Evolutionary conservation across 2,888 invertebrate genomes (phyloP), one percentile per base, ranked within the genome.

Genomic region (Yponomeuta evonymella): DNA sequence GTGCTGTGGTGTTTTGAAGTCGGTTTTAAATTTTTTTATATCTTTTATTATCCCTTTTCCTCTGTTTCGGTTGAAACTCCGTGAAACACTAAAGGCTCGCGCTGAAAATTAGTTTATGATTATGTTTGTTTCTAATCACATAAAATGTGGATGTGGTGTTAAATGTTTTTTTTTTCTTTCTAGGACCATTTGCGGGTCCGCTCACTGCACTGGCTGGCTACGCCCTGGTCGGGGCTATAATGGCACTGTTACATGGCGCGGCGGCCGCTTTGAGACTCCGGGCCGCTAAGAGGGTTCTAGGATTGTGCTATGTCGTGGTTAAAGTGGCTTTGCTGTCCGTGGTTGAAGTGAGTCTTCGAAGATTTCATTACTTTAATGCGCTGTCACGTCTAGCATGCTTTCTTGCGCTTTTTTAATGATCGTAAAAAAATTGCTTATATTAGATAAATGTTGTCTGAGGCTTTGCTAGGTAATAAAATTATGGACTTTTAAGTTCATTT

Each of bases 161-260:
- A 43, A 43, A 43, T 43, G 8, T 8, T 8, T 43, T 8, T 43
- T 43, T 1, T 43, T 43, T 43, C 43, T 43, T 5, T 58, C 15
- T 58, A 58, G 51, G 96, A 1, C 98, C 98, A 77, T 98, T 99
- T 88, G 98, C 98, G 78, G 98, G 98, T 2, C 93, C 98, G 0
- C 90, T 99, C 72, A 98, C 98, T 0, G 98, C 99, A 0, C 85
- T 99, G 69, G 95, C 97, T 75, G 99, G 99, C 15, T 99, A 99
- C 85, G 96, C 98, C 76, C 94, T 98, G 51, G 96, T 99, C 62
- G 98, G 98, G 0, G 90, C 97, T 6, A 90, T 94, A 9, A 93
- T 99, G 71, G 96, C 98, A 4, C 86, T 97, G 10, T 89, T 98
- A 58, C 98, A 99, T 84, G 95, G 96, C 23, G 85, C 98, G 70